Base-by-base conservation (phyloP, 2,797 vertebrate species). In the Pangasius krempfi region DNA sequence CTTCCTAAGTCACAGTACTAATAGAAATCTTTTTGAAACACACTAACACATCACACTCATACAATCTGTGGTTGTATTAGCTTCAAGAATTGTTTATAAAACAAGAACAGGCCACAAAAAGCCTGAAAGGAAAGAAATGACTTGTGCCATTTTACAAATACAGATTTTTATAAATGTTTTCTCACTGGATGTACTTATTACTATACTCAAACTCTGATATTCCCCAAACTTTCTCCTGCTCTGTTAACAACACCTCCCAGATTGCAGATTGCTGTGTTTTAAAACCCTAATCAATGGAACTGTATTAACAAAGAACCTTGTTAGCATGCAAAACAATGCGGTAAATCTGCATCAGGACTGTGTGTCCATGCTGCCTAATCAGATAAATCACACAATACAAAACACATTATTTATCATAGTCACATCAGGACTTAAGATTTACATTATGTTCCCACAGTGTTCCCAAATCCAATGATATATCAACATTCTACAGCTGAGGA, bases 251-350 rank as follows among this genome's bases (percentile, higher is more conserved):
- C 93, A 92, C 94, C 94, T 91, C 91, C 79, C 62, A 47, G 68
- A 72, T 90, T 92, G 88, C 89, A 87, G 91, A 94, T 91, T 91
- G 88, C 88, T 92, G 62, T 70, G 83, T 85, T 81, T 92, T 92
- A 88, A 92, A 92, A 94, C 94, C 93, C 92, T 95, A 95, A 96
- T 95, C 91, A 91, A 86, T 89, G 89, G 85, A 75, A 90, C 90
- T 89, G 84, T 92, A 93, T 92, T 90, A 92, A 90, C 56, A 64
- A 95, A 85, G 90, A 79, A 60, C 44, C 92, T 95, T 86, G 91
- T 96, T 94, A 92, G 92, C 93, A 96, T 95, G 94, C 94, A 93
- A 87, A 90, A 93, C 89, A 92, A 92, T 89, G 91, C 91, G 33
- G 86, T 85, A 37, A 84, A 68, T 33, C 88, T 81, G 88, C 27